Evolutionary conservation across 2,797 vertebrate species (phyloP), one percentile per base, ranked within the genome.

Genomic region (Arrhamphus sclerolepis): DNA sequence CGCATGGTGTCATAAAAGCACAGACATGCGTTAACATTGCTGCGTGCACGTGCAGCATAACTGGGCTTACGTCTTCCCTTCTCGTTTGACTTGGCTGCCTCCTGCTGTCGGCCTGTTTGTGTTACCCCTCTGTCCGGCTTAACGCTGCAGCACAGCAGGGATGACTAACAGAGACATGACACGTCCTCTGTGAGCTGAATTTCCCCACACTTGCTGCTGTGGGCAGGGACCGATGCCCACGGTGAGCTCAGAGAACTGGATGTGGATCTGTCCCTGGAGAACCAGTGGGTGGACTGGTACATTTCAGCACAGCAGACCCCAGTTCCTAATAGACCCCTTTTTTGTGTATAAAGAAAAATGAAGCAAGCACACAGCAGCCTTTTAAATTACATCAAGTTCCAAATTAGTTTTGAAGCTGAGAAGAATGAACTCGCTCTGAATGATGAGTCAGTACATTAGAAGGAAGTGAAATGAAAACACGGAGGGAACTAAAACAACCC

Each of bases 141-240:
- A 34, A 51, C 51, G 34, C 50, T 47, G 44, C 9, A 31, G 62
- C 20, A 13, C 38, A 62, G 54, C 47, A 31, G 34, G 69, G 62
- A 55, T 72, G 66, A 77, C 48, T 67, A 48, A 63, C 51, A 46
- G 46, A 52, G 46, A 68, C 52, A 18, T 78, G 73, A 70, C 76
- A 78, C 70, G 72, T n/a, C 16, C 68, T 68, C 73, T 74, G 53
- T 70, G 62, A 79, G 42, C 66, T 59, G 74, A 79, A 46, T 78
- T 78, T 76, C 69, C 52, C 58, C 61, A 64, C 46, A 54, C 44
- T 47, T 60, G 52, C 66, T 53, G 64, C 72, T 44, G 20, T 46
- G 53, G 66, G 55, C 26, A 69, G 49, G 53, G 62, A 65, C 51
- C 9, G 31, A 68, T 46, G 43, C 56, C 38, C 21, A 4, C 20